A percentile compares a stretch with the other conserved stretches of the same genome.
Evolutionary conservation across 2,797 vertebrate genomes (phyloP).

Genomic region (Sebastes steindachneri): DNA sequence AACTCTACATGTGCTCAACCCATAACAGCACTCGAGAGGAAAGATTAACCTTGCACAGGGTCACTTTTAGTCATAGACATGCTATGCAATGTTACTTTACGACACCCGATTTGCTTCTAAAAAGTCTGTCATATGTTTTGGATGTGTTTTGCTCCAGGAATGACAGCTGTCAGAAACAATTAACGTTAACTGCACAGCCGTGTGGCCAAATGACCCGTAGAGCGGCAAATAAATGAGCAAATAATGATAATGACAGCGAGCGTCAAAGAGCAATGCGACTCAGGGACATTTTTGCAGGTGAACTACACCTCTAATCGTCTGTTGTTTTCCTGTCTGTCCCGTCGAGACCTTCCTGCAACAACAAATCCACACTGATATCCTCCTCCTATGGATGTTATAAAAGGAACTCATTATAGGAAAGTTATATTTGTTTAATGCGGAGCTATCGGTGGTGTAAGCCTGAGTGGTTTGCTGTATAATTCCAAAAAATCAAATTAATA

Average conservation of each 20-base stretch:
- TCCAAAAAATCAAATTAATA: not conserved
- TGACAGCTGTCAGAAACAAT: not conserved
- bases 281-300: not conserved
- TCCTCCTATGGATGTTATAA: not conserved
- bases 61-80: not conserved
- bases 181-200: not conserved
- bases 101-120: not conserved
- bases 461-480: not conserved
- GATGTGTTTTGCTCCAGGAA: not conserved
- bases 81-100: not conserved
- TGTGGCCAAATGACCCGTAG: not conserved
- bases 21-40: not conserved
- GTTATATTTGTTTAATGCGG: not conserved
- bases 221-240: not conserved
- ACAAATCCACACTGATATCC: not conserved
- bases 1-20: not conserved
- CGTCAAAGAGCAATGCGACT: not conserved
- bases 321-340: accelerated
- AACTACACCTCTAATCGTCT: not conserved
- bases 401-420: not conserved
- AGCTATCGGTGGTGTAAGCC: not conserved
- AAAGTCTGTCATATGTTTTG: not conserved
- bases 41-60: not conserved
- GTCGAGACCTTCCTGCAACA: not conserved
- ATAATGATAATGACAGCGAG: not conserved